phyloP scores from a whole-genome alignment of 2,113 vertebrate species.

The Natator depressus region DNA sequence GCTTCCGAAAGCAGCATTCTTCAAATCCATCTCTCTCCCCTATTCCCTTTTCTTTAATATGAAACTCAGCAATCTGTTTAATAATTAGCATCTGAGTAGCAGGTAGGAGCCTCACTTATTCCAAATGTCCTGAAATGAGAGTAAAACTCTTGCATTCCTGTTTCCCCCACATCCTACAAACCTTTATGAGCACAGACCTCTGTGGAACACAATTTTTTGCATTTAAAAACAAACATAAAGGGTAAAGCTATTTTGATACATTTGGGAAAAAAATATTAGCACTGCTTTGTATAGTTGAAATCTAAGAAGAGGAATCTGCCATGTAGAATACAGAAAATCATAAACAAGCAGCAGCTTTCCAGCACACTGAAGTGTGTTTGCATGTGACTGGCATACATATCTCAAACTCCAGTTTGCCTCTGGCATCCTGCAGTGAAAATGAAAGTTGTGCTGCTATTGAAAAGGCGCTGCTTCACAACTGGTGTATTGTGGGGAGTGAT shows the following conservation, averaged over 20 bases:
- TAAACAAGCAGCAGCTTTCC: constrained; percentile 62
- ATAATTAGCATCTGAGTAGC: neutral
- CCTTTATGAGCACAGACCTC: neutral
- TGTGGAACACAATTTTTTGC: neutral
- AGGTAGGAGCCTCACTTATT: neutral
- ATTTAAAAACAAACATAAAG: neutral
- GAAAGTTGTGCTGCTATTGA: constrained; percentile 69
- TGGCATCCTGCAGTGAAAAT: constrained; percentile 72
- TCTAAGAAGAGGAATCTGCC: neutral
- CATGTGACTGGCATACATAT: constrained; percentile 75
- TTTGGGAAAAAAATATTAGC: constrained; percentile 11
- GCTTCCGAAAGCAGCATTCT: neutral
- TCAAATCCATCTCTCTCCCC: neutral
- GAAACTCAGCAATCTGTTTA: neutral
- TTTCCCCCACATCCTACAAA: neutral
- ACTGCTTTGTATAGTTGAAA: constrained; percentile 40
- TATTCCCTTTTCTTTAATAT: neutral
- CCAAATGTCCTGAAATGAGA: neutral
- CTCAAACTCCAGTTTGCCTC: constrained; percentile 57
- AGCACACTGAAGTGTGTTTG: constrained; percentile 66
- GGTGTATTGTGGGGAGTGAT: constrained; percentile 45
- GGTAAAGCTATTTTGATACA: constrained; percentile 22
- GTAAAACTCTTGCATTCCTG: accelerated
- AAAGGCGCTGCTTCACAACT: constrained; percentile 50
- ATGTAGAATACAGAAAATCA: constrained; percentile 4